Base-by-base conservation (phyloP, 2,888 invertebrate genomes). In the Allygus modestus region DNA sequence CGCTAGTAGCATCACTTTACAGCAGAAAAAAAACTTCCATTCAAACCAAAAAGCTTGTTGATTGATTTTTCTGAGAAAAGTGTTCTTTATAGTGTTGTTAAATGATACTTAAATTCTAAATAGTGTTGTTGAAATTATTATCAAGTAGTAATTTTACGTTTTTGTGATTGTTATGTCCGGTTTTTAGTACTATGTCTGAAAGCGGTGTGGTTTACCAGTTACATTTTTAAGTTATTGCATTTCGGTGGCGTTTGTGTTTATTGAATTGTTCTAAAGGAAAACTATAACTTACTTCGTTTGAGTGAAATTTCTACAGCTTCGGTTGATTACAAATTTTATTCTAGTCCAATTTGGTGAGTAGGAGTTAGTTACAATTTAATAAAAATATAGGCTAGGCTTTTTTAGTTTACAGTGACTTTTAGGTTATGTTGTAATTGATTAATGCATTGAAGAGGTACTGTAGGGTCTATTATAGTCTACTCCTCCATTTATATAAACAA, bases 1-100 rank as follows among this genome's bases (percentile, higher is more conserved):
- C 73, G 73, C 79, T 79, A 79, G 79, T 58, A 37, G 79, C 20
- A 46, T 54, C 54, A 65, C 5, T 23, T 7, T 17, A 37, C 46
- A 23, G 20, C 28, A 28, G 12, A 65, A 65, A 79, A 77, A 79
- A 46, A 58, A 51, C 33, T 79, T 79, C 15, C 58, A 79, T 79
- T 79, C 79, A 79, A 79, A 79, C 51, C 43, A 28, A 65, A 51
- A 79, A 58, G 54, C 79, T 79, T 79, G 54, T 79, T 79, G 79
- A 79, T 79, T 79, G 79, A 79, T 79, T 79, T 79, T 79, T 79
- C 77, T 26, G 79, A 15, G 58, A 28, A 20, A 11, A 43, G 41
- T 37, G 1, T 15, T 5, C 28, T 31, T 26, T 28, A 7, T 65
- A 17, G 7, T 2, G 58, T n/a, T 20, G 20, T n/a, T 23, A n/a